Conservation (phyloP, 2,888 invertebrate genomes). For the Andrena chrysosceles region DNA sequence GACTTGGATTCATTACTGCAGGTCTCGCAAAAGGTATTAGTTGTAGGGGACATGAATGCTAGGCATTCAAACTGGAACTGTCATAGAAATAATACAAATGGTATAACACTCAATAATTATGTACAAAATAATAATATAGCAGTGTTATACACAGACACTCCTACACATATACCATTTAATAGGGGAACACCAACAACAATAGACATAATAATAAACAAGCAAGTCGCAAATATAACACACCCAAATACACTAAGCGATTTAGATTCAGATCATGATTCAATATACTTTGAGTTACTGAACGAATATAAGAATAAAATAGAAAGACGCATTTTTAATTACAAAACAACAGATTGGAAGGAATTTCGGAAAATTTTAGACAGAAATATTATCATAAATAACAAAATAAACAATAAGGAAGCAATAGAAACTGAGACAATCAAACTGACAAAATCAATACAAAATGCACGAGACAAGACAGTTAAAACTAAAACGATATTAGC, state of each 20-base stretch:
- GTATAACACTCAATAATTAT: too few relatives aligned
- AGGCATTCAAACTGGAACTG: too few relatives aligned
- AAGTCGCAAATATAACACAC: slow-evolving; percentile 46
- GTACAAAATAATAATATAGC: too few relatives aligned
- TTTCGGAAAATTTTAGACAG: slow-evolving; percentile 19
- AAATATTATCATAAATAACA: slow-evolving; percentile 36
- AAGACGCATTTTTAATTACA: not conserved
- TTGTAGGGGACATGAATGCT: too few relatives aligned
- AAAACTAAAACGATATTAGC: too few relatives aligned
- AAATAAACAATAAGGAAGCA: slow-evolving; percentile 24
- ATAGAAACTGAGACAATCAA: slow-evolving; percentile 53
- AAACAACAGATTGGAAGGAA: slow-evolving; percentile 2
- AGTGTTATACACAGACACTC: too few relatives aligned
- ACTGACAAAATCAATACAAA: slow-evolving; percentile 46
- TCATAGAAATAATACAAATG: too few relatives aligned
- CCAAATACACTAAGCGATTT: slow-evolving; percentile 46
- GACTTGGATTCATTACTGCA: too few relatives aligned
- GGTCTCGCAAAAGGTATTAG: too few relatives aligned
- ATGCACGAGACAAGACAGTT: too few relatives aligned
- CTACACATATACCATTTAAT: slow-evolving; percentile 53
- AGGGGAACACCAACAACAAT: slow-evolving; percentile 63
- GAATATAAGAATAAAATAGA: slow-evolving; percentile 15
- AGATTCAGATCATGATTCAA: slow-evolving; percentile 68
- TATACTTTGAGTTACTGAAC: slow-evolving; percentile 32
- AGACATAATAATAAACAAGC: slow-evolving; percentile 70